Percentiles rank a stretch among this genome's conserved stretches.
Evolutionary conservation across 2,113 vertebrate genomes (phyloP).

Genomic region (Ageneiosus marmoratus): DNA sequence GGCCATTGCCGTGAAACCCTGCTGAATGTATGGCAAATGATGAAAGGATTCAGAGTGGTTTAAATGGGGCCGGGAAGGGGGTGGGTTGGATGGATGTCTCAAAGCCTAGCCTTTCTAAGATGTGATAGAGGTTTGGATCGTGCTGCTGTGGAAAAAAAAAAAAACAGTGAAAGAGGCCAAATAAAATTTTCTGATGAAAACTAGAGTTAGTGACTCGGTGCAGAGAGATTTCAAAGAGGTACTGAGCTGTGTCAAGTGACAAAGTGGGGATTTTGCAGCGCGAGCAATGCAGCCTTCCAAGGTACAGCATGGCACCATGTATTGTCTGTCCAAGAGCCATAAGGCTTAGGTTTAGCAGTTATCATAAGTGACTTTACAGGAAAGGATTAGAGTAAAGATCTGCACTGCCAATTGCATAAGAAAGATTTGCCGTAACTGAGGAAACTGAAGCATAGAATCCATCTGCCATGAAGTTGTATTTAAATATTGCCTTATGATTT

Average conservation of each 20-base stretch:
- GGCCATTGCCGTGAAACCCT: constrained; percentile 59
- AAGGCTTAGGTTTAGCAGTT: constrained; percentile 60
- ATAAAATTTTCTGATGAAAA: constrained; percentile 24
- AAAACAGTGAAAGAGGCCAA: constrained; percentile 13
- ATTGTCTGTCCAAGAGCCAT: constrained; percentile 61
- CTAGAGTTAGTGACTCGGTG: not conserved
- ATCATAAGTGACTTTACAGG: constrained; percentile 66
- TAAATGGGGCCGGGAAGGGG: not conserved
- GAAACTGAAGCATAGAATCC: constrained; percentile 59
- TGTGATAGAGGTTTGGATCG: constrained; percentile 17
- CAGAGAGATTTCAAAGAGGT: not conserved
- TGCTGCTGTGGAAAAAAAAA: constrained; percentile 44
- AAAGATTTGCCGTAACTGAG: constrained; percentile 70
- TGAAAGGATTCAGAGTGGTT: constrained; percentile 62
- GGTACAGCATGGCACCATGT: constrained; percentile 47
- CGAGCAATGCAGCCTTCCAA: constrained; percentile 40
- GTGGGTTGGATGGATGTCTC: constrained; percentile 55
- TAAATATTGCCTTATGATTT: constrained; percentile 12
- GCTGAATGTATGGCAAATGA: constrained; percentile 46
- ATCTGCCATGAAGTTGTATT: constrained; percentile 35
- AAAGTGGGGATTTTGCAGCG: not conserved
- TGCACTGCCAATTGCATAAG: constrained; percentile 63
- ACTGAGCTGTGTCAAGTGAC: constrained; percentile 22
- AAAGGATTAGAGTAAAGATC: constrained; percentile 58
- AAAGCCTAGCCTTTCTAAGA: constrained; percentile 51